Evolutionary conservation across 2,113 vertebrate species (phyloP), one percentile per base, ranked within the genome.

Genomic region (Rhipidura dahli): DNA sequence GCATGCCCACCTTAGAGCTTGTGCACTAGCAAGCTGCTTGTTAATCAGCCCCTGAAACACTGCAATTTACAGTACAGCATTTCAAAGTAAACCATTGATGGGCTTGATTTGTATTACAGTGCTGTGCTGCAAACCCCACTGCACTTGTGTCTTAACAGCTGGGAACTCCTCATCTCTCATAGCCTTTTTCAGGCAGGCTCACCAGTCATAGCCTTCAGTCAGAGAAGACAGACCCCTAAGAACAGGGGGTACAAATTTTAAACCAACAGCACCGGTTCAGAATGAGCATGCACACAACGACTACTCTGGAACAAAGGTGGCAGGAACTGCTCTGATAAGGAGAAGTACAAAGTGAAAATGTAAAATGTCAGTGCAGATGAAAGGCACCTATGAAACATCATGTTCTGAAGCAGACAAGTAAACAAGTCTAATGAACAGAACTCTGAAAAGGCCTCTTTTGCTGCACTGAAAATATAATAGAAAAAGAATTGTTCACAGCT

Each of bases 81-180:
- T 86, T 61, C 70, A 81, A 96, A 86, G 85, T 92, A 94, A 94
- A 92, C 59, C 7, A 26, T 28, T 0, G 7, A 56, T 77, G 90
- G 47, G 50, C 42, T 89, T 81, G 75, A 94, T 95, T 86, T 94
- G 83, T 88, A 42, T 53, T 83, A 64, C 30, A 56, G 65, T 44
- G 65, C 56, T 89, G 12, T 27, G 77, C 73, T 94, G 86, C 79
- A 94, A 77, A 86, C 79, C 86, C 79, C 89, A 59, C 76, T 92
- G 56, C 39, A 50, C 68, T 69, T 61, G 31, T 66, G 73, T 70
- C 75, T 71, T 76, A 63, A 77, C 86, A 92, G 83, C 64, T 95
- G 92, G 80, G 54, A 86, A 83, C 39, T 42, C 72, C 61, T 69
- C 49, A 61, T 23, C 57, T 76, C 42, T 82, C 7, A 0, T 7